Percentiles rank a stretch among this genome's conserved stretches.
phyloP scores from a whole-genome alignment of 2,797 vertebrate species.

The Arremon aurantiirostris region DNA sequence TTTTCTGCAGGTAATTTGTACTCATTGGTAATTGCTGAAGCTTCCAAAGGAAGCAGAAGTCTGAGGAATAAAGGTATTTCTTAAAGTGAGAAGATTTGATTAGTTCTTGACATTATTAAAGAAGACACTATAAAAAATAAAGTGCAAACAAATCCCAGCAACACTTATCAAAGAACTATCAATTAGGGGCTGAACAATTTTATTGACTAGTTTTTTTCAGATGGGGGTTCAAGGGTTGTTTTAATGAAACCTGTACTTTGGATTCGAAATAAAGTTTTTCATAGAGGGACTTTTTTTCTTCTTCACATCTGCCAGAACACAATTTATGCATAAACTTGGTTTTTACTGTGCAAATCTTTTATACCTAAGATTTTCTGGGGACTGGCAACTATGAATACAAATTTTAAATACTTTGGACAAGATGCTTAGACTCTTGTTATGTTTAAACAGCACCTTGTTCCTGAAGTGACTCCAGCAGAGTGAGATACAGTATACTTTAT shows the following conservation, averaged over 20 bases:
- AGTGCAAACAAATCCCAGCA: neutral
- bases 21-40: conserved; percentile 12
- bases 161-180: neutral
- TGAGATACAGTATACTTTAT: neutral
- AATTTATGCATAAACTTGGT: neutral
- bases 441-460: neutral
- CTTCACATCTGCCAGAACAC: neutral
- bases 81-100: neutral
- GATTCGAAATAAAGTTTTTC: neutral
- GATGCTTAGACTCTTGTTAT: neutral
- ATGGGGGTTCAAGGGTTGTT: neutral
- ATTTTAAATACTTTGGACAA: neutral
- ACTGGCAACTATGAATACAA: neutral
- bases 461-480: neutral
- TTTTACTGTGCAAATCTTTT: neutral
- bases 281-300: neutral
- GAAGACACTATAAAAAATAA: neutral
- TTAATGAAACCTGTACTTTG: neutral
- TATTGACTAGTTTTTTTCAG: neutral
- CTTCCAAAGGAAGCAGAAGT: conserved; percentile 1
- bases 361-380: neutral
- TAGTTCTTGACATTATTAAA: neutral
- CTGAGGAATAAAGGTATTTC: neutral
- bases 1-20: conserved; percentile 5
- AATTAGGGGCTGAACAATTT: neutral